A percentile compares a stretch with the other conserved stretches of the same genome.
Evolutionary conservation across 2,113 vertebrate species (phyloP).

Genomic region (Aegypius monachus): DNA sequence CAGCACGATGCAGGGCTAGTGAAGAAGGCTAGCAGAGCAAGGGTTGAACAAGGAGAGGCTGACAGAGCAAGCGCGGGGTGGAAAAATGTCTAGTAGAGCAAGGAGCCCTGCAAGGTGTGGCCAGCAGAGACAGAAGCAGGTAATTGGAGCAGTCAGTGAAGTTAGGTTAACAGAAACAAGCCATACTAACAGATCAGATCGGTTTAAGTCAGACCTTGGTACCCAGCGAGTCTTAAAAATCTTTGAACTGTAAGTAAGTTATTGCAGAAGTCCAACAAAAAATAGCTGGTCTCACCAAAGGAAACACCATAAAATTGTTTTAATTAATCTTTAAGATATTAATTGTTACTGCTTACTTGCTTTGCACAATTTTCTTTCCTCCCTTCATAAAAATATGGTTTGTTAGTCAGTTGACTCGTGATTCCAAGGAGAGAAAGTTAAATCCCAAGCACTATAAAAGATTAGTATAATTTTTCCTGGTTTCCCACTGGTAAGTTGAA

Average conservation of each 20-base stretch:
- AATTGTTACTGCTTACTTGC: background rate
- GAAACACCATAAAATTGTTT: background rate
- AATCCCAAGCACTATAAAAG: background rate
- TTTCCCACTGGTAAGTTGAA: background rate
- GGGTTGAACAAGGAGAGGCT: background rate
- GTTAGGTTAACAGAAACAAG: background rate
- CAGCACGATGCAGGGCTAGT: rapidly evolving
- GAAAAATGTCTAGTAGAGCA: background rate
- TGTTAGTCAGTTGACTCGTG: background rate
- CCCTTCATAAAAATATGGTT: background rate
- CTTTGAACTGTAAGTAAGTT: background rate
- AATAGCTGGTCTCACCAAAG: background rate
- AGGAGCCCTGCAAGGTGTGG: background rate
- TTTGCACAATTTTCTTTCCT: background rate
- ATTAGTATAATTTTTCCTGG: background rate
- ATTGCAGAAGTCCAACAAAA: background rate
- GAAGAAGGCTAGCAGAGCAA: background rate
- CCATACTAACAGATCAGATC: background rate
- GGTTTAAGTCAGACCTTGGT: background rate
- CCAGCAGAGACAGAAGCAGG: background rate
- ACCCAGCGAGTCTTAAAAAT: background rate
- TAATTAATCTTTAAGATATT: background rate
- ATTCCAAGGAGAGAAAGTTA: background rate
- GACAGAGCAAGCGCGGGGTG: background rate
- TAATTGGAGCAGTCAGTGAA: background rate